Percentiles rank a stretch among this genome's conserved stretches.
Conservation (phyloP, 2,113 vertebrate genomes). For the Nesoenas mayeri region DNA sequence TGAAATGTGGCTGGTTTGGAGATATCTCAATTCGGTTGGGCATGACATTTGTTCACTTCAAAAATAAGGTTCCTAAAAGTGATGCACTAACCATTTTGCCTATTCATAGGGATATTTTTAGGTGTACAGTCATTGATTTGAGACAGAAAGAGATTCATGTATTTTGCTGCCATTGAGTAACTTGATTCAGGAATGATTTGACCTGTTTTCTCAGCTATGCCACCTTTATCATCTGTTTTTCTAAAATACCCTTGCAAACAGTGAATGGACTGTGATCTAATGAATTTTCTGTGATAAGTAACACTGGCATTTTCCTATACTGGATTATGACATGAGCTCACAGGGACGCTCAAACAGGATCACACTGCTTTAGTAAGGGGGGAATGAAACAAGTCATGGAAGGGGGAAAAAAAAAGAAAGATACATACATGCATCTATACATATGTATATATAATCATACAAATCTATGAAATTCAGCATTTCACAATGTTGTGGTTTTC, state of each 20-base stretch:
- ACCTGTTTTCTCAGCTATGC: neutral
- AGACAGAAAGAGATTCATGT: neutral
- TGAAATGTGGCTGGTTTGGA: neutral
- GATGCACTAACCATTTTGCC: neutral
- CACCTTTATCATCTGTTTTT: neutral
- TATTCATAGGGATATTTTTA: neutral
- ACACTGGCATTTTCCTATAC: neutral
- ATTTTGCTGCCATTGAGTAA: neutral
- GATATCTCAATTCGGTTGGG: neutral
- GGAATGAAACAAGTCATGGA: neutral
- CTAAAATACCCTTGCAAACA: neutral
- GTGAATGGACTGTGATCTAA: neutral
- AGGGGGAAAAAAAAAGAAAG: neutral
- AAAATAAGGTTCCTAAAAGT: neutral
- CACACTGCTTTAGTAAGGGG: neutral
- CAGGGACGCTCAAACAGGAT: neutral
- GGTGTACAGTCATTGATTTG: neutral
- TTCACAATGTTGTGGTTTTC: neutral
- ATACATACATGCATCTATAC: neutral
- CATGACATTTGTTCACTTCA: neutral
- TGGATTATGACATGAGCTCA: neutral
- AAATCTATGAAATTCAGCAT: neutral
- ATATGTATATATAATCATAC: neutral
- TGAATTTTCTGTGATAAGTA: neutral
- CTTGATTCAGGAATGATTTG: neutral